Evolutionary conservation across 2,113 vertebrate species (phyloP).

Genomic region (Tachysurus fulvidraco): DNA sequence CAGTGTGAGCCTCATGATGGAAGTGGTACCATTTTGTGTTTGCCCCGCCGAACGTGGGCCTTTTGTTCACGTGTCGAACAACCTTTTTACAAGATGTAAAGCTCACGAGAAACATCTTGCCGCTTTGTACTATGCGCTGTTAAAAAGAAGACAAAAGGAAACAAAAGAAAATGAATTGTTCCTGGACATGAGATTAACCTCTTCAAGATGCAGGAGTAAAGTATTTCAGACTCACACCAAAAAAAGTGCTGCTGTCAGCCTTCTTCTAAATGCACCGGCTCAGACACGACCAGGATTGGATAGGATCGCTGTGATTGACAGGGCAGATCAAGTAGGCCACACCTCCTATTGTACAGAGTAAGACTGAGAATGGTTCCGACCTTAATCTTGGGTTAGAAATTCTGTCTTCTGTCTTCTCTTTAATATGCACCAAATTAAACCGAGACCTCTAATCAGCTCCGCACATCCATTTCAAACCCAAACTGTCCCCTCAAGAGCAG

Average conservation of each 20-base stretch:
- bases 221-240: too few species aligned
- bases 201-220: background rate
- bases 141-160: background rate
- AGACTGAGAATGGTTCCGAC: too few species aligned
- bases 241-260: too few species aligned
- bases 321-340: too few species aligned
- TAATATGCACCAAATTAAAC: background rate
- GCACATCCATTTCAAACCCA: background rate
- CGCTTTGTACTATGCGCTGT: background rate
- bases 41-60: conserved; percentile 22
- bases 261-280: too few species aligned
- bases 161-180: background rate
- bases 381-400: background rate
- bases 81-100: background rate
- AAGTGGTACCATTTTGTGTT: conserved; percentile 33
- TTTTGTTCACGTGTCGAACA: conserved; percentile 20
- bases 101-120: background rate
- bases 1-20: conserved; percentile 30
- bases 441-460: background rate
- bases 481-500: background rate
- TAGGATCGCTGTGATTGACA: too few species aligned
- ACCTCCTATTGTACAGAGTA: too few species aligned
- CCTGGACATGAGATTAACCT: background rate
- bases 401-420: background rate
- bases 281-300: too few species aligned